These are phyloP conservation scores for Papilio polytes DNA, from an alignment of 1,140 invertebrate species.

Conservation along the genomic window DNA sequence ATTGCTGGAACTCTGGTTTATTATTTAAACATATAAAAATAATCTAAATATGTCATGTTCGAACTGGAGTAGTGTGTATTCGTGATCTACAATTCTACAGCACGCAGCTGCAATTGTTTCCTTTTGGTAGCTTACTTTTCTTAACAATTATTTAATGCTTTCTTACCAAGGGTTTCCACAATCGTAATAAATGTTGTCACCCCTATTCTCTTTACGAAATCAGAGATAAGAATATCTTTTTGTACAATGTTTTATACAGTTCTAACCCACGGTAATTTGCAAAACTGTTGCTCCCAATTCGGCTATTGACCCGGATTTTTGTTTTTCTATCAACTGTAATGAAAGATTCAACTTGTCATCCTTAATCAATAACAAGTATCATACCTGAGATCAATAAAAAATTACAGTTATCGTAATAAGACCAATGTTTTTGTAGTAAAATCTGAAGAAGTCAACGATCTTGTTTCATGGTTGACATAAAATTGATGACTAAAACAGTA, in stretches of 20 bases:
- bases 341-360: background rate
- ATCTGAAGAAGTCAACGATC: background rate
- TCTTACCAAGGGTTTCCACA: background rate
- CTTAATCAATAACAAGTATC: background rate
- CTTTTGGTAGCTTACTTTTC: background rate
- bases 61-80: background rate
- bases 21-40: background rate
- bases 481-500: no score
- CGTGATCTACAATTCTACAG: no score
- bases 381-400: background rate
- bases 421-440: background rate
- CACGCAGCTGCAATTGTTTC: background rate
- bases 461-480: background rate
- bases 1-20: background rate
- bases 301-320: background rate
- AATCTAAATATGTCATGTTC: background rate
- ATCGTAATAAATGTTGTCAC: background rate
- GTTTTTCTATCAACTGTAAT: background rate
- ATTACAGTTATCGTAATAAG: background rate
- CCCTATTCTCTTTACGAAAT: background rate
- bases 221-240: background rate
- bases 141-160: background rate
- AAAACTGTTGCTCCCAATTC: background rate
- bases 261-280: background rate
- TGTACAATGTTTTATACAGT: background rate